phyloP scores from a whole-genome alignment of 2,888 invertebrate genomes.

The Drosophila recens region DNA sequence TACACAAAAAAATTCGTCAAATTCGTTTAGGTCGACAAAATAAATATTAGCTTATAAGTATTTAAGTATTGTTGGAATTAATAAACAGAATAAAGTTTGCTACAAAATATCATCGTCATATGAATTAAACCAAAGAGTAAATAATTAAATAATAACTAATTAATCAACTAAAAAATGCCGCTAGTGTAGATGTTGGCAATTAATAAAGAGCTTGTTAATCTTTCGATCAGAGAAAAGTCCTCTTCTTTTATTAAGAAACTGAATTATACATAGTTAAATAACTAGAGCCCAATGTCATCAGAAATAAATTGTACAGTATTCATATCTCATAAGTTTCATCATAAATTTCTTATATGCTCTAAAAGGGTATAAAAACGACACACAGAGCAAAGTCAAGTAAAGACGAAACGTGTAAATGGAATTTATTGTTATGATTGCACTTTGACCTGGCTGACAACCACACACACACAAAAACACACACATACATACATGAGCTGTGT shows the following conservation, averaged over 20 bases:
- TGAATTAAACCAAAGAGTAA: too few species aligned
- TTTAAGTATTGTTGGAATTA: too few species aligned
- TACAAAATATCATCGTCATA: too few species aligned
- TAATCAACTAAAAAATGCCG: too few species aligned
- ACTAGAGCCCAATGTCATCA: neutral
- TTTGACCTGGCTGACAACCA: conserved; percentile 43
- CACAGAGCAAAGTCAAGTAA: conserved; percentile 29
- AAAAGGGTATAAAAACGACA: conserved; percentile 16
- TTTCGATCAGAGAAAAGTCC: too few species aligned
- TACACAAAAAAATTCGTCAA: too few species aligned
- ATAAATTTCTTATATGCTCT: conserved; percentile 21
- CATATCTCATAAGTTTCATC: neutral
- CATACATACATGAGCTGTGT: conserved; percentile 21
- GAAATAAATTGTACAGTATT: neutral
- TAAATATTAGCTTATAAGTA: too few species aligned
- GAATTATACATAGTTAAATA: neutral
- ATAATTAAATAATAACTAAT: too few species aligned
- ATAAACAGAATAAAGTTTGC: too few species aligned
- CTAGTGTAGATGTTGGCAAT: too few species aligned
- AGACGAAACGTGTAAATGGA: conserved; percentile 65
- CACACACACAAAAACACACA: conserved; percentile 5
- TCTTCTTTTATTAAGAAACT: neutral
- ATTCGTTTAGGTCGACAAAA: too few species aligned
- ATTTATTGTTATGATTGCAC: conserved; percentile 77
- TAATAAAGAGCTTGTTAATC: too few species aligned